These are phyloP conservation scores for Eupeodes latifasciatus DNA, from an alignment of 2,888 invertebrate species.

Conservation along the genomic window DNA sequence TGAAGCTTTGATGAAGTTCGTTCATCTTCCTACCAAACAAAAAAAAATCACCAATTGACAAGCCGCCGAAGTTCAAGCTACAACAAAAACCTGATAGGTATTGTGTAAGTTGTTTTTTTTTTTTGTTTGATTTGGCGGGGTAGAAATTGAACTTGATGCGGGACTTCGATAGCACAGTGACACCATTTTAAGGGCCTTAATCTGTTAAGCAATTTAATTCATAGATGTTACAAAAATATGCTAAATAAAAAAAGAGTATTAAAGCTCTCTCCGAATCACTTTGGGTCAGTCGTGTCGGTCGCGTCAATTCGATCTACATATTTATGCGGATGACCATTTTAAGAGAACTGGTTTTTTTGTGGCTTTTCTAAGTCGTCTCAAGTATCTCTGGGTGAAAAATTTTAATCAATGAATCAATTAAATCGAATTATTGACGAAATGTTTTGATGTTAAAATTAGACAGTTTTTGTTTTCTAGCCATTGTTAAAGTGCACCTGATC, in stretches of 20 bases:
- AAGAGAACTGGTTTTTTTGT: background rate
- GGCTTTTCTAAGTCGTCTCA: background rate
- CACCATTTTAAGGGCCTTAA: constrained; percentile 55
- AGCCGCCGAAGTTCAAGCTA: constrained; percentile 16
- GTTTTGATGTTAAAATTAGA: constrained; percentile 44
- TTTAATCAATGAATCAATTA: constrained; percentile 65
- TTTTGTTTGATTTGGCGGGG: background rate
- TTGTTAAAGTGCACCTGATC: constrained; percentile 30
- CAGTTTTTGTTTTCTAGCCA: constrained; percentile 1
- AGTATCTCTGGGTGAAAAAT: constrained; percentile 13
- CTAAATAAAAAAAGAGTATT: constrained; percentile 25
- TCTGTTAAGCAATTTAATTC: constrained; percentile 37
- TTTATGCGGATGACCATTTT: background rate
- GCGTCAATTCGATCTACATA: background rate
- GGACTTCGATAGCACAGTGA: constrained; percentile 25
- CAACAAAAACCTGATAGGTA: background rate
- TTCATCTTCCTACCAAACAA: constrained; percentile 6
- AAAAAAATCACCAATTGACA: constrained; percentile 39
- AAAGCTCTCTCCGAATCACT: background rate
- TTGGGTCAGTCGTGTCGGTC: background rate
- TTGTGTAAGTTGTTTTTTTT: constrained; percentile 49
- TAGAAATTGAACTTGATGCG: background rate
- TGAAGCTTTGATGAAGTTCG: constrained; percentile 22
- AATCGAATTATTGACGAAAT: constrained; percentile 53
- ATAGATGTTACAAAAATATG: constrained; percentile 2